A percentile compares a stretch with the other conserved stretches of the same genome.
phyloP scores from a whole-genome alignment of 2,797 vertebrate genomes.

The Arctocebus calabarensis region DNA sequence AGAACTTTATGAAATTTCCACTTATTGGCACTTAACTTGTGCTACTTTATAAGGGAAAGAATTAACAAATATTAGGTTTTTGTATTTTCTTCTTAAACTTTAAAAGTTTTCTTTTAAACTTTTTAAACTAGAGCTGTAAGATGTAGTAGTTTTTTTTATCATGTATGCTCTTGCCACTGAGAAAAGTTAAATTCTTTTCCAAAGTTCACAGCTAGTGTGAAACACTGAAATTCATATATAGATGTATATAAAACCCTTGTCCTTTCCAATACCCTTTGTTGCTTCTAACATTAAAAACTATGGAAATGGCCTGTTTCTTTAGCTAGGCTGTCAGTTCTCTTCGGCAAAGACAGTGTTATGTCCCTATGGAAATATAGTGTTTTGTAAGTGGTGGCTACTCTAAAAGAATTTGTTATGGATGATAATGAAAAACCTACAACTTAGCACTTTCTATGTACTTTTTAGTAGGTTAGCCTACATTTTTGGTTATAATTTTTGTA shows the following conservation, averaged over 20 bases:
- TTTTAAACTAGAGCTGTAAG: background rate
- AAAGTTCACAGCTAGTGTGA: slow-evolving; percentile 16
- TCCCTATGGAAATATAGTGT: background rate
- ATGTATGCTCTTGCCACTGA: background rate
- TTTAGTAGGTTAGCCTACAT: slow-evolving; percentile 37
- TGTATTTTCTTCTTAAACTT: slow-evolving; percentile 47
- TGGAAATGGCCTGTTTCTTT: background rate
- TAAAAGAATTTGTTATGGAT: slow-evolving; percentile 49
- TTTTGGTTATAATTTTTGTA: slow-evolving; percentile 63
- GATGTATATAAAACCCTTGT: slow-evolving; percentile 13
- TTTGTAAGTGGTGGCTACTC: background rate
- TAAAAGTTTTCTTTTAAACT: slow-evolving; percentile 60
- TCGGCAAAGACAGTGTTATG: slow-evolving; percentile 12
- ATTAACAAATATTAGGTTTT: background rate
- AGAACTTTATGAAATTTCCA: background rate
- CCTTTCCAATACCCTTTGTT: slow-evolving; percentile 35
- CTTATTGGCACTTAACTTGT: background rate
- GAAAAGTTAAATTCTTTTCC: slow-evolving; percentile 33
- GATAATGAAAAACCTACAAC: slow-evolving; percentile 11
- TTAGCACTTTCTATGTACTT: slow-evolving; percentile 19
- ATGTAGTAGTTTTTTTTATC: slow-evolving; percentile 23
- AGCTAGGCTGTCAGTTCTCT: slow-evolving; percentile 3
- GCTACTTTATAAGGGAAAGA: background rate
- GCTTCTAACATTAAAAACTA: slow-evolving; percentile 29
- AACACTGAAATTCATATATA: background rate